phyloP scores from a whole-genome alignment of 2,797 vertebrate genomes.

The Epinephelus awoara region DNA sequence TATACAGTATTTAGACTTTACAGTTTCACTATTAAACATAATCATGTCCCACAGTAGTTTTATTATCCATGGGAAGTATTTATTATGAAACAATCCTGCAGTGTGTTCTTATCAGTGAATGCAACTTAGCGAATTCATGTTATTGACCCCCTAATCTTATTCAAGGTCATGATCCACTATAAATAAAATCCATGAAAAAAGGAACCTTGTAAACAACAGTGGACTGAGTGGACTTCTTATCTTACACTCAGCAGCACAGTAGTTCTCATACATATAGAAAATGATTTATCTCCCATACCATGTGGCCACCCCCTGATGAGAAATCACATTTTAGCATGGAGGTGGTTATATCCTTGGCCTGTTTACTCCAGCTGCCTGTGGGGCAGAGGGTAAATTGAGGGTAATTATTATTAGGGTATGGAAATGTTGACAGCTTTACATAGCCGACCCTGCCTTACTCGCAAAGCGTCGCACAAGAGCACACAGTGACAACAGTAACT shows the following conservation, averaged over 20 bases:
- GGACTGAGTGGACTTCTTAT: slow-evolving; percentile 68
- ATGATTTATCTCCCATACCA: slow-evolving; percentile 79
- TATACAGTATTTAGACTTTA: slow-evolving; percentile 68
- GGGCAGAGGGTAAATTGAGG: slow-evolving; percentile 76
- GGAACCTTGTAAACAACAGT: slow-evolving; percentile 73
- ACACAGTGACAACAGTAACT: slow-evolving; percentile 50
- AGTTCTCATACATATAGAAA: slow-evolving; percentile 66
- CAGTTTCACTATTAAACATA: slow-evolving; percentile 70
- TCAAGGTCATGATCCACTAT: slow-evolving; percentile 72
- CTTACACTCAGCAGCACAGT: slow-evolving; percentile 47
- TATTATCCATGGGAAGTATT: slow-evolving; percentile 72
- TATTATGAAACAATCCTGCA: slow-evolving; percentile 64
- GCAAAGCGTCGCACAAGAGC: slow-evolving; percentile 32
- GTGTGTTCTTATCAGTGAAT: slow-evolving; percentile 68
- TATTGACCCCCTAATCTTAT: slow-evolving; percentile 76
- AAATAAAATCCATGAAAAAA: slow-evolving; percentile 76
- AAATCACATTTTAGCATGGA: slow-evolving; percentile 65
- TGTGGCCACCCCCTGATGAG: slow-evolving; percentile 76
- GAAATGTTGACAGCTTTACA: slow-evolving; percentile 73
- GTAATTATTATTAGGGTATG: slow-evolving; percentile 81
- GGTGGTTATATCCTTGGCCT: slow-evolving; percentile 71
- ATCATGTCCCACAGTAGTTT: slow-evolving; percentile 56
- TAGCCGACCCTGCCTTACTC: slow-evolving; percentile 42
- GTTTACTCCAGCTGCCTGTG: slow-evolving; percentile 69
- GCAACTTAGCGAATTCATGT: slow-evolving; percentile 65